Percentiles rank a stretch among this genome's conserved stretches.
Evolutionary conservation across 1,140 invertebrate species (phyloP).

Genomic region (Ladona fulva): DNA sequence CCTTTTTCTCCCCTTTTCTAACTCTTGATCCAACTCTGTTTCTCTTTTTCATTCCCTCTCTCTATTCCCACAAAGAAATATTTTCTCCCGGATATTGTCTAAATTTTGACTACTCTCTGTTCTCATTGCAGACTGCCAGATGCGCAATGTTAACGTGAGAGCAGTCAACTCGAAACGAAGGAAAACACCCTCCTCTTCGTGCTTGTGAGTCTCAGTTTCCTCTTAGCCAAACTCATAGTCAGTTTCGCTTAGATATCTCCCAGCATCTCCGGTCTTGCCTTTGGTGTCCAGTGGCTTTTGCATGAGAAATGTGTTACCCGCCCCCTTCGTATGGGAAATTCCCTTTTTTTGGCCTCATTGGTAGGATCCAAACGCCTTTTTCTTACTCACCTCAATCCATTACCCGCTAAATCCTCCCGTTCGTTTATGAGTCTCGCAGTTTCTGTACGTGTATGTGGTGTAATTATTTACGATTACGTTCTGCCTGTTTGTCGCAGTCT

Average conservation of each 20-base stretch:
- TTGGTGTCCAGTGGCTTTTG: constrained; percentile 23
- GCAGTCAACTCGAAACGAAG: constrained; percentile 61
- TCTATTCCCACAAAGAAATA: background rate
- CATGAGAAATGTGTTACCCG: constrained; percentile 1
- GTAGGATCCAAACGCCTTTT: background rate
- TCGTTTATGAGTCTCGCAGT: background rate
- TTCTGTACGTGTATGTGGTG: constrained; percentile 4
- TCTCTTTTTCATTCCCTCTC: constrained; percentile 23
- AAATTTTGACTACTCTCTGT: constrained; percentile 41
- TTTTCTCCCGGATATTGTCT: constrained; percentile 34
- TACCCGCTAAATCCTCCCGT: background rate
- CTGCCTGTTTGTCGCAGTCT: background rate
- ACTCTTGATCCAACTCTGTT: constrained; percentile 20
- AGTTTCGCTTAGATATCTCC: constrained; percentile 23
- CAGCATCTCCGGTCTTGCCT: constrained; percentile 19
- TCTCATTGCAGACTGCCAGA: constrained; percentile 62
- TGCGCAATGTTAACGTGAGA: constrained; percentile 65
- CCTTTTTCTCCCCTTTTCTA: constrained; percentile 15
- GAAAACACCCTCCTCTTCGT: constrained; percentile 56
- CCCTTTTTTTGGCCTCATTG: background rate
- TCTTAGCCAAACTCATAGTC: constrained; percentile 18
- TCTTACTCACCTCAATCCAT: background rate
- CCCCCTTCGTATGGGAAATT: background rate
- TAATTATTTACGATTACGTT: background rate
- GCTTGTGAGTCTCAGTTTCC: constrained; percentile 48